phyloP scores from a whole-genome alignment of 2,113 vertebrate species.

The Chloropsis hardwickii region DNA sequence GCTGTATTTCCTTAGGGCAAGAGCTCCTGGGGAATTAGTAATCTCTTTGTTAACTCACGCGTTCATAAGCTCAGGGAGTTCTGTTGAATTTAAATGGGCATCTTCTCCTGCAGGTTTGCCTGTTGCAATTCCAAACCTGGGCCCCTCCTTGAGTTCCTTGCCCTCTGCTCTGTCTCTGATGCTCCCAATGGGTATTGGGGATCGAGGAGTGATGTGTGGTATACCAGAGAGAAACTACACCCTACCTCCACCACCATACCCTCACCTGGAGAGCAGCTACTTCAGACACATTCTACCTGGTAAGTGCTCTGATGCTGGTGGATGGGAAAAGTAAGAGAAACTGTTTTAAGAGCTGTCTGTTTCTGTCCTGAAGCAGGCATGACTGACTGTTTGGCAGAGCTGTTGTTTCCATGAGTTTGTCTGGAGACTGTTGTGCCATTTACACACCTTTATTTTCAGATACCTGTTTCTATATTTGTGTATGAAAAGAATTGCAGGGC shows the following conservation, averaged over 20 bases:
- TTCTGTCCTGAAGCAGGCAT: background rate
- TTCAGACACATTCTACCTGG: constrained; percentile 97
- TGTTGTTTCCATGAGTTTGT: background rate
- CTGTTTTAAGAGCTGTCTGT: background rate
- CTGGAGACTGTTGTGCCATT: background rate
- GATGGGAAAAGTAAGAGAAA: background rate
- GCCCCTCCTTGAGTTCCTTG: constrained; percentile 90
- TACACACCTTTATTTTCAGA: background rate
- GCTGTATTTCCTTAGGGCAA: background rate
- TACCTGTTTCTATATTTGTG: background rate
- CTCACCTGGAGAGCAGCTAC: constrained; percentile 97
- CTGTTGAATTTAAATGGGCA: background rate
- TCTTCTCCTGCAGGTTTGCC: constrained; percentile 84
- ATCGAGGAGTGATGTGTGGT: constrained; percentile 97
- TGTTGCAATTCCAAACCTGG: constrained; percentile 95
- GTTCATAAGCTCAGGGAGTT: background rate
- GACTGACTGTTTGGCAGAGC: background rate
- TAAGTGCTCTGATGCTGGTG: constrained; percentile 51
- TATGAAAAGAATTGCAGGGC: background rate
- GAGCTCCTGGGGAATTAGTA: background rate
- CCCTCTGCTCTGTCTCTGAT: constrained; percentile 96
- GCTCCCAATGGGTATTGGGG: constrained; percentile 97
- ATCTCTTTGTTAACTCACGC: background rate
- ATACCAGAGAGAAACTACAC: constrained; percentile 96
- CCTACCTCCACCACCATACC: constrained; percentile 94